Conservation (phyloP, 2,888 invertebrate species). For the Trypoxylon attenuatum region DNA sequence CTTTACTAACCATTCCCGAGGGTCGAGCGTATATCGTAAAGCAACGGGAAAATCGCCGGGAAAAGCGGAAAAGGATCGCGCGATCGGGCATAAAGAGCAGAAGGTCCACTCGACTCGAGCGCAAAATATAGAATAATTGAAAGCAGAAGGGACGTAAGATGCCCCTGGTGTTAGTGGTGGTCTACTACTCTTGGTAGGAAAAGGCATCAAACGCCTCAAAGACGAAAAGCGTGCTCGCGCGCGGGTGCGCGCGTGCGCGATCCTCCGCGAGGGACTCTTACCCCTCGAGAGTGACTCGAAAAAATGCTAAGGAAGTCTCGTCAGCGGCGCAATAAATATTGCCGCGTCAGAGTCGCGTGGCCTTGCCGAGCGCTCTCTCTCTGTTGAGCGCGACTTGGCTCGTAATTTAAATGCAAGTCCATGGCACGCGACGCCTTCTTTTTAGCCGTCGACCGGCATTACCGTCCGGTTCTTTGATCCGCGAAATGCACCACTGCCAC, state of each 20-base stretch:
- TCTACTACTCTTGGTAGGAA: neutral
- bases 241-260: no score
- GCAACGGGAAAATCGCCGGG: neutral
- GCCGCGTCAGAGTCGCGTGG: neutral
- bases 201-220: neutral
- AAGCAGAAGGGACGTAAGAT: neutral
- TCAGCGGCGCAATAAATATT: neutral
- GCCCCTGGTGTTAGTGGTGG: neutral
- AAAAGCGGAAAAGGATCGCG: neutral
- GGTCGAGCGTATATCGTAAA: neutral
- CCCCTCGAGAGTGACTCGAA: no score
- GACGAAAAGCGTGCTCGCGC: neutral
- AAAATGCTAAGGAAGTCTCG: no score
- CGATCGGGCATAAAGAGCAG: neutral
- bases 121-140: neutral
- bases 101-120: neutral
- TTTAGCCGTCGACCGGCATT: conserved; percentile 14
- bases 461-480: conserved; percentile 33
- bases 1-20: neutral
- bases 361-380: neutral
- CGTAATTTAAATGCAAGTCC: neutral
- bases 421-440: neutral
- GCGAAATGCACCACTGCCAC: conserved; percentile 31
- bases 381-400: no score
- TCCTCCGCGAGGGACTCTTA: no score